Base-by-base conservation (phyloP, 37 sponge, comb jelly and placozoan genomes). In the Diacarnus erythraeanus region DNA sequence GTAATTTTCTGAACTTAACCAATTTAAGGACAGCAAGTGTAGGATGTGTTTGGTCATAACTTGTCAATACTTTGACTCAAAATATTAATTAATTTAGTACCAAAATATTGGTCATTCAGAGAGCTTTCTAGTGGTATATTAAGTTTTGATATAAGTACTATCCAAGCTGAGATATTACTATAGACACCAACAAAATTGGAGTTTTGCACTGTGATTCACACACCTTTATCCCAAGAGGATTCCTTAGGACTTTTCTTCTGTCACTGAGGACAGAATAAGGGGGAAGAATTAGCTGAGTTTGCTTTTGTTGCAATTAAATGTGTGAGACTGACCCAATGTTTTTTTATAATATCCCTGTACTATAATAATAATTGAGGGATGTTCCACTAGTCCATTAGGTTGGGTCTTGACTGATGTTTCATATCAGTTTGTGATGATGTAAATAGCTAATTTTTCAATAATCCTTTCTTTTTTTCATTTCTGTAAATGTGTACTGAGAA, bases 161-260 rank as follows among this genome's bases (percentile, higher is more conserved):
- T 20, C 69, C 38, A 68, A 68, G 38, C 69, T 33, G 69, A 68
- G 69, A 68, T 68, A 68, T 68, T 6, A 68, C 38, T 36, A 68
- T 4, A 68, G 20, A 68, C 35, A 68, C 69, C 37, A 68, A 36
- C 30, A 35, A 68, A 35, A 68, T 38, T 38, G 69, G 4, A 20
- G 37, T 68, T 68, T 68, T 68, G 20, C 69, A 68, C 5, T 68
- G 69, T 68, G 69, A 68, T 74, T 74, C 54, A 27, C 36, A 51
- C 30, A 74, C 25, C 43, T 39, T 68, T 57, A 69, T 63, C 82
- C 43, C 59, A 58, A 1, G 61, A 66, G 37, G 72, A 81, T 81
- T 81, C 82, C 42, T 81, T 71, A 71, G 27, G 73, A 81, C 73
- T 81, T 71, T 81, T 72, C 56, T 57, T 44, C 59, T 72, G 82